phyloP scores from a whole-genome alignment of 2,113 vertebrate species.

The Alethe diademata region DNA sequence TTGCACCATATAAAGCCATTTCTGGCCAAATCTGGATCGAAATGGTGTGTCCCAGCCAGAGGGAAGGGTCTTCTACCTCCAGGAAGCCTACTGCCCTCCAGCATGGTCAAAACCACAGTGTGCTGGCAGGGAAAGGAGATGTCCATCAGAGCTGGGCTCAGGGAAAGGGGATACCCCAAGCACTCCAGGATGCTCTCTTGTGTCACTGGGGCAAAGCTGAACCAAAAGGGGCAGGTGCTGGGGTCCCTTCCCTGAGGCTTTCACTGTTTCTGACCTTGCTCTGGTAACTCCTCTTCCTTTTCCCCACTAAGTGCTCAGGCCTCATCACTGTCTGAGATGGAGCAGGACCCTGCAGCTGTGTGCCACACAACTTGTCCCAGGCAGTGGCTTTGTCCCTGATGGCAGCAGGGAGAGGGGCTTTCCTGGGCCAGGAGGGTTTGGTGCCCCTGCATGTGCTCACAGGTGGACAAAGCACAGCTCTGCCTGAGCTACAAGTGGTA shows the following conservation, averaged over 20 bases:
- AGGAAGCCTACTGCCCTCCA: neutral
- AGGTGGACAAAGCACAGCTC: neutral
- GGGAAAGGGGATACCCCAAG: neutral
- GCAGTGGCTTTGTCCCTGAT: neutral
- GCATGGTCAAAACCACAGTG: accelerated
- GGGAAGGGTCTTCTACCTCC: neutral
- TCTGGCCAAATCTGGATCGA: neutral
- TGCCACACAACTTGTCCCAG: neutral
- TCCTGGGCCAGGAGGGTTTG: neutral
- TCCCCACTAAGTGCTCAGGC: neutral
- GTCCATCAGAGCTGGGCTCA: accelerated
- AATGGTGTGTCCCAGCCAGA: neutral
- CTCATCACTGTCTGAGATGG: accelerated
- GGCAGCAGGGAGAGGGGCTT: neutral
- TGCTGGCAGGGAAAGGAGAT: neutral
- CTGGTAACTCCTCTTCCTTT: neutral
- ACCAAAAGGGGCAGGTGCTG: neutral
- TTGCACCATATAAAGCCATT: neutral
- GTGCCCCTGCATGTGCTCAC: accelerated
- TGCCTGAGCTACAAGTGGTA: neutral
- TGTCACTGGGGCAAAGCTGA: neutral
- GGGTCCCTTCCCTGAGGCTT: neutral
- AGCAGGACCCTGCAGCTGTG: neutral
- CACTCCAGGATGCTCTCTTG: accelerated
- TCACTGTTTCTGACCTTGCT: neutral